Base-by-base conservation (phyloP, 1,140 invertebrate genomes). In the Aleiodes sp. region DNA sequence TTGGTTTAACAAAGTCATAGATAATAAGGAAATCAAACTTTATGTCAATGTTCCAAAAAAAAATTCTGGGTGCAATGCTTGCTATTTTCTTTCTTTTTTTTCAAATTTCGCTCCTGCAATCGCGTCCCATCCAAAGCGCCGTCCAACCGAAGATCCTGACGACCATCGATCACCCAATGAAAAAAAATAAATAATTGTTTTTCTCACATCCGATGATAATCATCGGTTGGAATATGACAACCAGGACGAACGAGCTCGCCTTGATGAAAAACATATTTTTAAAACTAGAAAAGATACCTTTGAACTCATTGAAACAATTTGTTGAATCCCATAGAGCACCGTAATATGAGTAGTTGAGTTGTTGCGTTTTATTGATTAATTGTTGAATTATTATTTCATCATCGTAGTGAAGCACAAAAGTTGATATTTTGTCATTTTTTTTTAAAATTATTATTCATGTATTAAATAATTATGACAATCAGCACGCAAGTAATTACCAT, bases 81-180 rank as follows among this genome's bases (percentile, higher is more conserved):
- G 16, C 16, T 52, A 52, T 52, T 52, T 52, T 10, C 26, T 52
- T 26, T 21, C 46, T 52, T 21, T 52, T 52, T 1, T 26, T 35
- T 12, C 46, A 52, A 52, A 52, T 46, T 16, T 31, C n/a, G 3
- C 19, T 67, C 52, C 65, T 56, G 65, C 65, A 67, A 67, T 67
- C 65, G 65, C 65, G 65, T 67, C 65, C 65, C 65, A 56, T 67
- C 65, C 65, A 67, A 41, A 33, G 65, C 65, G 52, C 65, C 65
- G 65, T 67, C 65, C 65, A 67, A 39, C 56, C 65, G 35, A 67
- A 67, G 65, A 67, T 67, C 65, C 65, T 67, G 65, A 67, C 52
- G 65, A 39, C 56, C 33, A 28, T 57, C 19, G 28, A 56, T 65
- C 8, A 33, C 28, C 16, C 29, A 35, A 65, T 46, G n/a, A 12